Evolutionary conservation across 2,113 vertebrate genomes (phyloP).

Genomic region (Pseudopipra pipra): DNA sequence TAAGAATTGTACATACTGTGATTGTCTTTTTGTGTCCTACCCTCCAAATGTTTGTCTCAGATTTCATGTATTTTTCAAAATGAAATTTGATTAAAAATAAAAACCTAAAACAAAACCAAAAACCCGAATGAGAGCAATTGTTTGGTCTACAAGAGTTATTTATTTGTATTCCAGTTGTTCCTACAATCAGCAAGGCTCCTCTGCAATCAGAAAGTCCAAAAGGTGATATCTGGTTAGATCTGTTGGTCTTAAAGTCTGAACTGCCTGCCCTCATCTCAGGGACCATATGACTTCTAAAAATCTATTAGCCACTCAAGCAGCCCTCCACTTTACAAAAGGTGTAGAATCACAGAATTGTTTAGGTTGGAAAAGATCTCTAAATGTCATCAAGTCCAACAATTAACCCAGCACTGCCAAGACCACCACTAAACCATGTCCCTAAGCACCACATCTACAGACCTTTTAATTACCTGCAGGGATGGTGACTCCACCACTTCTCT

Average conservation of each 20-base stretch:
- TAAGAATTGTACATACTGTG: not conserved
- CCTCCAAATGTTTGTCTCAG: not conserved
- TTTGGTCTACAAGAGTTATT: not conserved
- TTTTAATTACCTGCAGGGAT: not conserved
- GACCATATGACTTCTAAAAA: not conserved
- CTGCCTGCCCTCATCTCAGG: not conserved
- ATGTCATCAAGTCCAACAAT: too few species aligned
- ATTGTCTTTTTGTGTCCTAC: not conserved
- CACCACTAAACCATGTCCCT: not conserved
- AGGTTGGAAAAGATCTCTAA: not conserved
- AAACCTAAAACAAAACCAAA: not conserved
- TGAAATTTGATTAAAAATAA: not conserved
- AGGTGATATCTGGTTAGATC: not conserved
- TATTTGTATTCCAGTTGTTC: not conserved
- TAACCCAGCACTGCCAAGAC: not conserved
- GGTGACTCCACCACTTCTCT: not conserved
- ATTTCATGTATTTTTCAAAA: not conserved
- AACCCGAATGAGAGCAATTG: rapidly evolving
- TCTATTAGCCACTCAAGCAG: not conserved
- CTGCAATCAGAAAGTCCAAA: not conserved
- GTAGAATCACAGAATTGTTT: not conserved
- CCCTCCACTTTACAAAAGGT: not conserved
- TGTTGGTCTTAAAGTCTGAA: not conserved
- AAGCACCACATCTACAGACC: not conserved
- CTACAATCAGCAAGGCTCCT: not conserved